Conservation (phyloP, 2,113 vertebrate genomes). For the Carettochelys insculpta region DNA sequence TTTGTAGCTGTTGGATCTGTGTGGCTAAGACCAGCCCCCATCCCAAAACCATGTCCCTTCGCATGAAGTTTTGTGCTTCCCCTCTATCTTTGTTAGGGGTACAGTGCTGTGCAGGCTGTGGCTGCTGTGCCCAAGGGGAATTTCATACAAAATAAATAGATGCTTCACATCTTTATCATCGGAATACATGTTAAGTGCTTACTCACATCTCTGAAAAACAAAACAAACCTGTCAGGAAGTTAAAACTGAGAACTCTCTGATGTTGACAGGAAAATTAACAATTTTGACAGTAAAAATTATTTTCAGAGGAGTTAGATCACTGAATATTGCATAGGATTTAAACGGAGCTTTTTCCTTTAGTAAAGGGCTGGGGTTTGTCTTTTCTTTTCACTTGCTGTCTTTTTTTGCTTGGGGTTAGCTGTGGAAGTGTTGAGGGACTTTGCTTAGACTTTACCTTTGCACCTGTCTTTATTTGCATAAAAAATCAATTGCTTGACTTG, state of each 20-base stretch:
- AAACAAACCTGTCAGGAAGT: neutral
- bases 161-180: neutral
- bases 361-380: neutral
- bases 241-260: conserved; percentile 4
- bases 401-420: neutral
- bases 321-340: neutral
- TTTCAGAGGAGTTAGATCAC: neutral
- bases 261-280: neutral
- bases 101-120: neutral
- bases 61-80: accelerated
- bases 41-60: neutral
- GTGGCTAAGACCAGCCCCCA: neutral
- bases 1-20: neutral
- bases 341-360: neutral
- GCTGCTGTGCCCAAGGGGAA: accelerated
- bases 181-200: neutral
- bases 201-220: conserved; percentile 37
- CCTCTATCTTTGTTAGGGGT: neutral
- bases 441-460: conserved; percentile 70
- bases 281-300: neutral
- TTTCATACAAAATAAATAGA: conserved; percentile 8
- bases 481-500: conserved; percentile 75
- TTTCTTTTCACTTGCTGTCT: neutral
- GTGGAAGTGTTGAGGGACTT: conserved; percentile 35
- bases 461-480: conserved; percentile 80